Evolutionary conservation across 2,113 vertebrate genomes (phyloP).

Genomic region (Psophia crepitans): DNA sequence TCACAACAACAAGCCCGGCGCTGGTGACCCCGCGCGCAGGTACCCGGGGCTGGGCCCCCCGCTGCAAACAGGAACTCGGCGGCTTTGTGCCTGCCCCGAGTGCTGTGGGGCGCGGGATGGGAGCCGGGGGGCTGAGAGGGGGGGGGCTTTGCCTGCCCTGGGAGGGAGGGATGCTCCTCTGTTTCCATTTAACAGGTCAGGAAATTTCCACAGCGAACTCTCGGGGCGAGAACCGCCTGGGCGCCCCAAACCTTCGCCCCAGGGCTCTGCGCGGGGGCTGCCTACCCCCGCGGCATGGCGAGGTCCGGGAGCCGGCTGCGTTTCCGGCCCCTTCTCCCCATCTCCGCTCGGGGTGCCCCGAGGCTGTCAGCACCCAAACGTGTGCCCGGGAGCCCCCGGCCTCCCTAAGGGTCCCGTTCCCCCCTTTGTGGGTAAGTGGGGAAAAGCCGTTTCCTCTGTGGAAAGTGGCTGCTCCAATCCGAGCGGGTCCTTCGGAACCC

Average conservation of each 20-base stretch:
- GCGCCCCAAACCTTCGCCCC: accelerated
- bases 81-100: neutral
- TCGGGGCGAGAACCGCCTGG: accelerated
- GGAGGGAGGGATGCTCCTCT: no score
- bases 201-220: neutral
- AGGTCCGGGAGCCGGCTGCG: accelerated
- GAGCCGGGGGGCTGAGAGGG: neutral
- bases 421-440: no score
- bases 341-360: accelerated
- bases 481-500: no score
- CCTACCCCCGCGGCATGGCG: accelerated
- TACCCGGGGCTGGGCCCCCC: neutral
- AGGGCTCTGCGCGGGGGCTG: neutral
- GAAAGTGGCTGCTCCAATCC: no score
- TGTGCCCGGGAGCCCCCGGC: neutral
- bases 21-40: neutral
- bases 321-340: neutral
- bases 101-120: accelerated
- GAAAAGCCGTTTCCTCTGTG: no score
- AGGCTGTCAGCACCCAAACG: neutral
- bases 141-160: neutral
- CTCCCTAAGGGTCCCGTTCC: neutral
- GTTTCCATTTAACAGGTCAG: neutral
- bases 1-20: neutral
- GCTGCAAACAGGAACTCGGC: neutral